Evolutionary conservation across 2,113 vertebrate species (phyloP).

Genomic region (Apaloderma vittatum): DNA sequence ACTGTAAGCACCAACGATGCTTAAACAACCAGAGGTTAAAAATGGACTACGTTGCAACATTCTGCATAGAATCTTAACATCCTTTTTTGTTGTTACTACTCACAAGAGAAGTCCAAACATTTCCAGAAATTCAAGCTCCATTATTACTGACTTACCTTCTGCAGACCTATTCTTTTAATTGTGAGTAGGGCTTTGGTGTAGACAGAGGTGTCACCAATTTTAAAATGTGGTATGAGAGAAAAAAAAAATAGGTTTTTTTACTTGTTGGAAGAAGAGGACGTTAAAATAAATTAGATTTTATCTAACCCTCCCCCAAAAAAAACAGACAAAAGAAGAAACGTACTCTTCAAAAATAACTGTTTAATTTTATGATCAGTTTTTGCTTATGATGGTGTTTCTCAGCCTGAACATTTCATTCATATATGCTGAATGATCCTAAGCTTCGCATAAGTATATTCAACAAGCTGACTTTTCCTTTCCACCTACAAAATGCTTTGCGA

Average conservation of each 20-base stretch:
- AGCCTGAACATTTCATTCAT: not conserved
- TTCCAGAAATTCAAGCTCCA: not conserved
- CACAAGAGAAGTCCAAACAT: not conserved
- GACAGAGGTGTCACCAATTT: not conserved
- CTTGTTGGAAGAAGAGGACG: not conserved
- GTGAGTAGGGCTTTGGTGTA: not conserved
- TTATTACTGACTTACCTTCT: not conserved
- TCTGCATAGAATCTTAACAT: not conserved
- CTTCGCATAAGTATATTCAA: not conserved
- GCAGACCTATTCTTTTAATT: not conserved
- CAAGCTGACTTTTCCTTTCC: not conserved
- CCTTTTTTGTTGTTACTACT: not conserved
- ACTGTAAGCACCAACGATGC: not conserved
- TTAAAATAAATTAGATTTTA: not conserved
- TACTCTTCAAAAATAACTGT: not conserved
- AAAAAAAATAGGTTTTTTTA: not conserved
- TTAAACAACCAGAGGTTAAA: not conserved
- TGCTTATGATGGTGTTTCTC: not conserved
- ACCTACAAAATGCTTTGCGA: not conserved
- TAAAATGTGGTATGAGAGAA: not conserved
- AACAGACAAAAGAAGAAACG: not conserved
- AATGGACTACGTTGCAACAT: not conserved
- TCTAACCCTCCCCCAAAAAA: too few species aligned
- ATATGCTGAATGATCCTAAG: not conserved
- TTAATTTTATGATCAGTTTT: not conserved